Evolutionary conservation across 2,888 invertebrate genomes (phyloP).

Genomic region (Hirtodrosophila alboralis): DNA sequence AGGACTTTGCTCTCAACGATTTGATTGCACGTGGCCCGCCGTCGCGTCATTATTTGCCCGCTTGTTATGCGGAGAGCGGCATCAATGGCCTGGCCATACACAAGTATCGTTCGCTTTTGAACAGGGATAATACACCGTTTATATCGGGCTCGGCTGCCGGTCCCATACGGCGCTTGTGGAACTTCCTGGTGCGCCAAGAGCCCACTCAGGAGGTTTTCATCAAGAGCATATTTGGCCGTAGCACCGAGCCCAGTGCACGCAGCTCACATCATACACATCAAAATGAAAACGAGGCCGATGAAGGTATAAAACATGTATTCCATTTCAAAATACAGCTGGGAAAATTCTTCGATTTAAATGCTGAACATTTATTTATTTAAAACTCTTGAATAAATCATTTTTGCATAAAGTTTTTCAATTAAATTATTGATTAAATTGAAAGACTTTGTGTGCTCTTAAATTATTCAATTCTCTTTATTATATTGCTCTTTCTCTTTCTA

Average conservation of each 20-base stretch:
- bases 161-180: conserved; percentile 94
- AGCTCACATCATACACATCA: conserved; percentile 55
- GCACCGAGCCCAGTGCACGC: conserved; percentile 83
- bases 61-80: conserved; percentile 92
- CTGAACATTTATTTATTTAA: too few species aligned
- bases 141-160: conserved; percentile 89
- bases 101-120: conserved; percentile 95
- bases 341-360: too few species aligned
- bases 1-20: conserved; percentile 91
- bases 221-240: conserved; percentile 95
- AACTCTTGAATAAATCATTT: too few species aligned
- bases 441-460: too few species aligned
- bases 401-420: too few species aligned
- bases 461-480: neutral
- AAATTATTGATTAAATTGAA: too few species aligned
- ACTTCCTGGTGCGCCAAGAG: conserved; percentile 96
- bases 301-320: too few species aligned
- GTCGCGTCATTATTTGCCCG: conserved; percentile 93
- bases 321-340: too few species aligned
- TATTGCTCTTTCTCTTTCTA: too few species aligned
- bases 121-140: conserved; percentile 98
- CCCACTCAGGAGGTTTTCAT: conserved; percentile 97
- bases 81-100: conserved; percentile 93
- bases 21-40: conserved; percentile 88
- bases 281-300: conserved; percentile 82